Evolutionary conservation across 2,888 invertebrate genomes (phyloP), one percentile per base, ranked within the genome.

Genomic region (Thymelicus sylvestris): DNA sequence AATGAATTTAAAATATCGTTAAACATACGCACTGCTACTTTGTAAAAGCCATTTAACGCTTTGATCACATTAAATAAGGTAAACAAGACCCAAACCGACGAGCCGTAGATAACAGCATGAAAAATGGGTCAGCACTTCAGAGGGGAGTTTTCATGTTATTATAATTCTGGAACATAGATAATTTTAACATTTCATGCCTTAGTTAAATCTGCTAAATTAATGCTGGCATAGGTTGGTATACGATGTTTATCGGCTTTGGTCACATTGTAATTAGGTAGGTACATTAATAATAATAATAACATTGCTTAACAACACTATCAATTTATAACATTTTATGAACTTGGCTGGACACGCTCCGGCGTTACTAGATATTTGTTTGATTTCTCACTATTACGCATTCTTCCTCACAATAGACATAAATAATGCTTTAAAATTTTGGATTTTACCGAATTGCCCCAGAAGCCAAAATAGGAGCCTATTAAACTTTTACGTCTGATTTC

Each of bases 101-200:
- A 19, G n/a, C 57, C 57, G 69, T 64, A 39, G 13, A 57, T 69
- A 69, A 69, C 62, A 55, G 39, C 38, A 7, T 64, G 57, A 64
- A 69, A 68, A 69, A 69, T 69, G 57, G 69, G 69, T 69, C 69
- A 69, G 12, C 59, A 39, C 0, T 5, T 8, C 19, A 19, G 52
- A 47, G 68, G 63, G 63, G 63, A 57, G 57, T 6, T 15, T 31
- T 13, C 8, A 55, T 55, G 55, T 55, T 55, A 3, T 19, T 57
- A 38, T 69, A 69, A 59, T 55, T 64, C 19, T 59, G 38, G 48
- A 39, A 24, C 39, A 15, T 12, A 62, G 52, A 68, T 55, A 55
- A 55, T 55, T 66, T 59, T n/a, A 19, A 61, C 52, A 41, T 60
- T 61, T 39, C 52, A 52, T 41, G n/a, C 7, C 47, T 48, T 15